Evolutionary conservation across 2,888 invertebrate species (phyloP).

Genomic region (Perizoma flavofasciatum): DNA sequence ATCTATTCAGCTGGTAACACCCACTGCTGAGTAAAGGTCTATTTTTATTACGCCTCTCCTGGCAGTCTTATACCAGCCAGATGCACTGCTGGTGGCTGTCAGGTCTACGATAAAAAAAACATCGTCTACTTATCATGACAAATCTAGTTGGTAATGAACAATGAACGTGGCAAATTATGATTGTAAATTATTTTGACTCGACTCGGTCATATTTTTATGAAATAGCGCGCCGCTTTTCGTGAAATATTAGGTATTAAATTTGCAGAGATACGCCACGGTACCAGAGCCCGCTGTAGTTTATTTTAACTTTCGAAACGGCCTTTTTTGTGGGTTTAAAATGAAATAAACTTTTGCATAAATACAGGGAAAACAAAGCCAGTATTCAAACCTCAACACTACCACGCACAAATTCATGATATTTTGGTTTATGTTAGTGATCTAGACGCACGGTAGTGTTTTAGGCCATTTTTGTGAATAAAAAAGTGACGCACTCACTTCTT

Average conservation of each 20-base stretch:
- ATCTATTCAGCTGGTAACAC: no score
- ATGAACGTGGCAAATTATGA: constrained; percentile 20
- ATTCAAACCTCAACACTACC: no score
- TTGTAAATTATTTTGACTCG: constrained; percentile 28
- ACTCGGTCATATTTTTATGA: constrained; percentile 17
- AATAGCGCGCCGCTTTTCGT: constrained; percentile 16
- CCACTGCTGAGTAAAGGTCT: no score
- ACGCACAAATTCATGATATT: background rate
- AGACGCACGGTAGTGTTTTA: no score
- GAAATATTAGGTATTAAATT: constrained; percentile 33
- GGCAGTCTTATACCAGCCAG: no score
- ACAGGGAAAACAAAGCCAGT: constrained; percentile 4
- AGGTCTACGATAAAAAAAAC: no score
- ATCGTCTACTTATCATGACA: no score
- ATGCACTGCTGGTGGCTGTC: no score
- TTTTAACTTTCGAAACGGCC: constrained; percentile 20
- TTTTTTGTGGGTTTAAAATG: constrained; percentile 22
- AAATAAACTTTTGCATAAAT: constrained; percentile 19
- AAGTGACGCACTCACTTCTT: no score
- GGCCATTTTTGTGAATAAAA: no score
- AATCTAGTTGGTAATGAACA: constrained; percentile 9
- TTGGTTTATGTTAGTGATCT: background rate
- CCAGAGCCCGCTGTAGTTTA: constrained; percentile 22
- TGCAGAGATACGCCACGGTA: constrained; percentile 25
- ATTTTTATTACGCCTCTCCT: no score